Conservation (phyloP, 2,113 vertebrate genomes). For the Protobothrops flavoviridis region DNA sequence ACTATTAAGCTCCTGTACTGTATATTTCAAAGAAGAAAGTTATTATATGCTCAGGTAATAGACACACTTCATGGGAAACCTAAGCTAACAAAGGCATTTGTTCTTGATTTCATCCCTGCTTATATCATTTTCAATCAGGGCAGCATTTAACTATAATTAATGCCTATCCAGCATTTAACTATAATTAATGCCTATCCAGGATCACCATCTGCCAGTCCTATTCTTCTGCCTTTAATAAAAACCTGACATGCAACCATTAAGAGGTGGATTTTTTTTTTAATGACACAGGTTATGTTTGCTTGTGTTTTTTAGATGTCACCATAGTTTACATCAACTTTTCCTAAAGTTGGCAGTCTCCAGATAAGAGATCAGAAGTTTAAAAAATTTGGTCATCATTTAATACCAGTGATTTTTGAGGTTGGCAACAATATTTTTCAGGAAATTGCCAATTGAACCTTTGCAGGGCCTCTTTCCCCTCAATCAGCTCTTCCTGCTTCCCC, state of each 20-base stretch:
- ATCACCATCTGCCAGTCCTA: background rate
- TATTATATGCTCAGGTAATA: background rate
- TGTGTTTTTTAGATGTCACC: too few species aligned
- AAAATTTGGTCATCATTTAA: rapidly evolving
- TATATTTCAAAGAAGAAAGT: background rate
- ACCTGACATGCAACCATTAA: background rate
- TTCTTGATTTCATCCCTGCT: background rate
- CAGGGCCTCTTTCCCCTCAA: background rate
- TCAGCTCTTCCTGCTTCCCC: background rate
- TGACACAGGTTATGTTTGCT: background rate
- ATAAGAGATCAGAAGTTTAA: background rate
- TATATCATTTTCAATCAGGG: background rate
- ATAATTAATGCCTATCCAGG: background rate
- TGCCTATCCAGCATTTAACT: background rate
- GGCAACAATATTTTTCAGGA: rapidly evolving
- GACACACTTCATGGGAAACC: background rate
- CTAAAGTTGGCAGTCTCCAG: background rate
- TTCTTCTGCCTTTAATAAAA: background rate
- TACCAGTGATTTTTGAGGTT: rapidly evolving
- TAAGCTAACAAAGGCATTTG: background rate
- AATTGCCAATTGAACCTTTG: background rate
- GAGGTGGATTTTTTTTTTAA: background rate
- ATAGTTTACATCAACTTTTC: background rate
- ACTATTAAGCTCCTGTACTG: background rate
- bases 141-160: background rate